Base-by-base conservation (phyloP, 2,888 invertebrate genomes). In the Notocelia uddmanniana region DNA sequence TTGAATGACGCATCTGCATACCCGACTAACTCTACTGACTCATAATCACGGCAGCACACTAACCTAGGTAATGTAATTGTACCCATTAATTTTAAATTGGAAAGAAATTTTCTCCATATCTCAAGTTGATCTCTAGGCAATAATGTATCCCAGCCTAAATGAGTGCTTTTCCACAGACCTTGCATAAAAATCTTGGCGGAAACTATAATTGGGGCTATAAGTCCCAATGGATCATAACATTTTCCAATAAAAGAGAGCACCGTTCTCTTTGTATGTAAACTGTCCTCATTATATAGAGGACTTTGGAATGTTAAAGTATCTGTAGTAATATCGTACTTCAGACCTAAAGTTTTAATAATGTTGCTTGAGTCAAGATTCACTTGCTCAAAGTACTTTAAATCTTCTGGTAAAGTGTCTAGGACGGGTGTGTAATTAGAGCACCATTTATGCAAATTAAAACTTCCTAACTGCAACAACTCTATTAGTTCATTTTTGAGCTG, bases 361-460 rank as follows among this genome's bases (percentile, higher is more conserved):
- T 52, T 52, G 19, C 50, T 52, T 21, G 50, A 52, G 18, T 52
- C 50, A 52, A 52, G 50, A 21, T 52, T 52, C 2, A 52, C 19
- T 21, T 52, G 21, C 19, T 21, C 50, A 21, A 52, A 52, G 2
- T 52, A 52, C 2, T 18, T 52, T 21, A 21, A 19, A 52, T 52
- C 11, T 52, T 52, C 50, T 21, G 50, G 50, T 21, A 52, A 52
- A 21, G 10, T 19, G 6, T 52, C 19, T 11, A 52, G 21, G 11
- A 52, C 50, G 21, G 50, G 19, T 21, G 48, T 11, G 23, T 62
- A 23, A 23, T 73, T 74, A 1, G 73, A 74, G 13, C 69, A 74
- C 75, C 75, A 75, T 59, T 75, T 75, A 48, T 75, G 74, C 9
- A 74, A 54, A 0, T n/a, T 50, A 37, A 70, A 68, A 18, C 50